Evolutionary conservation across 2,113 vertebrate species (phyloP).

Genomic region (Alaudala cheleensis): DNA sequence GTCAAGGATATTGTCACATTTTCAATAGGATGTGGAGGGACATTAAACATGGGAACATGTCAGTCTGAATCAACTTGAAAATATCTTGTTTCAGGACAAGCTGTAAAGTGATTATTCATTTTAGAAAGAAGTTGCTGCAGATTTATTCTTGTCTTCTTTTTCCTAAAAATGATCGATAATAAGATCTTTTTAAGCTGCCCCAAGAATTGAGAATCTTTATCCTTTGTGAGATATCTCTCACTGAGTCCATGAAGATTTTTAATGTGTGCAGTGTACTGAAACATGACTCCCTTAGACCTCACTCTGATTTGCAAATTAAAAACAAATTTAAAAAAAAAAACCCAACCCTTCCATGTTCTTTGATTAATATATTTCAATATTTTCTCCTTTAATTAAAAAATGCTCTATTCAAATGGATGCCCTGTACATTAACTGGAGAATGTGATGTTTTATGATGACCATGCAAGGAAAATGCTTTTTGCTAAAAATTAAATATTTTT

Average conservation of each 20-base stretch:
- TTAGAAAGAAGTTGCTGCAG: not conserved
- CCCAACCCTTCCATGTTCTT: not conserved
- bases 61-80: not conserved
- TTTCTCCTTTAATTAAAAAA: not conserved
- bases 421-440: not conserved
- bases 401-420: not conserved
- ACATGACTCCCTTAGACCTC: not conserved
- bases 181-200: not conserved
- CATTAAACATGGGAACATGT: not conserved
- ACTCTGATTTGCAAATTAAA: not conserved
- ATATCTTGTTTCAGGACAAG: not conserved
- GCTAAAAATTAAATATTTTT: not conserved
- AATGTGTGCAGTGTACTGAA: not conserved
- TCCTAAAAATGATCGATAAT: not conserved
- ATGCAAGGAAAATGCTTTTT: not conserved
- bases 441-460: not conserved
- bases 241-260: not conserved
- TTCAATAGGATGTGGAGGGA: not conserved
- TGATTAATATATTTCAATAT: not conserved
- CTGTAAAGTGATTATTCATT: conserved; percentile 9
- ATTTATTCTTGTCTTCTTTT: conserved; percentile 25
- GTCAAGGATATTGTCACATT: not conserved
- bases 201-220: not conserved
- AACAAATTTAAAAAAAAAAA: not conserved
- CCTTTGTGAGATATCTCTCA: not conserved